A percentile compares a stretch with the other conserved stretches of the same genome.
These are phyloP conservation scores for Metopolophium dirhodum DNA, from an alignment of 1,140 invertebrate genomes.

Conservation along the genomic window DNA sequence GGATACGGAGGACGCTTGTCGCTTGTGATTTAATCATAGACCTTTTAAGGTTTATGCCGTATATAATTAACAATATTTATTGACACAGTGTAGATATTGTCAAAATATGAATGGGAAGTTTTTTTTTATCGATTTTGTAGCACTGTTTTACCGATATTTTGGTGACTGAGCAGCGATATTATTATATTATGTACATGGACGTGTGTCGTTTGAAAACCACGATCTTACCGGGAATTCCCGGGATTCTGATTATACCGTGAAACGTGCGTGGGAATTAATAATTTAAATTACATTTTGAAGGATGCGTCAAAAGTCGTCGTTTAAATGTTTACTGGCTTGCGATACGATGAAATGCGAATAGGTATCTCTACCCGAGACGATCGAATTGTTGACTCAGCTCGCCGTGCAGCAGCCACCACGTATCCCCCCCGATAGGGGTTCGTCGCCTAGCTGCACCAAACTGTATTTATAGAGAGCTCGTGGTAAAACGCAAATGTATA, in stretches of 20 bases:
- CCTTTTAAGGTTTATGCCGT: too few species aligned
- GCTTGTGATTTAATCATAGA: neutral
- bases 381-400: neutral
- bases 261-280: neutral
- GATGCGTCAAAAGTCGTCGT: neutral
- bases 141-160: neutral
- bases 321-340: neutral
- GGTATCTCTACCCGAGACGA: neutral
- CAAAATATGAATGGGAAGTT: neutral
- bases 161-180: neutral
- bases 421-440: too few species aligned
- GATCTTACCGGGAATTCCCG: neutral
- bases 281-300: conserved; percentile 13
- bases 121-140: neutral
- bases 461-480: neutral
- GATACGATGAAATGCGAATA: neutral
- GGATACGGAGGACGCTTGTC: neutral
- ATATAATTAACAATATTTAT: too few species aligned
- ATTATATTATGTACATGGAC: neutral
- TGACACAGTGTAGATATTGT: neutral
- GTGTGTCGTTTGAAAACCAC: neutral
- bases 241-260: neutral
- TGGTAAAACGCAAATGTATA: too few species aligned
- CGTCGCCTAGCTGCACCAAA: too few species aligned
- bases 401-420: neutral